A percentile compares a stretch with the other conserved stretches of the same genome.
These are phyloP conservation scores for Petaurus breviceps DNA, from an alignment of 2,113 vertebrate species.

Conservation along the genomic window DNA sequence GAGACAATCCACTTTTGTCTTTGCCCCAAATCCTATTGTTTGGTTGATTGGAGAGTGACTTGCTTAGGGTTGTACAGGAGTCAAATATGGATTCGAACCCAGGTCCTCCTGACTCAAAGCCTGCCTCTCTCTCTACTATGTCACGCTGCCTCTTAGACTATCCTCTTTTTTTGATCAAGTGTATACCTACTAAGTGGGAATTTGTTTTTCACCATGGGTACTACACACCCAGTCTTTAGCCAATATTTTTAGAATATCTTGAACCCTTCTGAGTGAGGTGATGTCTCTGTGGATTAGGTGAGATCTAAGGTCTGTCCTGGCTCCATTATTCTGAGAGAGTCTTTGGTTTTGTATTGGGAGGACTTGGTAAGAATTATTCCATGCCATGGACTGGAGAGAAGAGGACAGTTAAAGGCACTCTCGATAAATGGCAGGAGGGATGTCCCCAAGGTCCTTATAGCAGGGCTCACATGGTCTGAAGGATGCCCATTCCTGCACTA, in stretches of 20 bases:
- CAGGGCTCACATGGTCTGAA: neutral
- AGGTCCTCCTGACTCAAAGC: neutral
- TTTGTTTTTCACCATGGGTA: neutral
- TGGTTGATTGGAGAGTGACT: neutral
- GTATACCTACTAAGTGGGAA: neutral
- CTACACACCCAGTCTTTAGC: neutral
- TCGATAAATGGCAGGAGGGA: neutral
- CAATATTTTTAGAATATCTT: neutral
- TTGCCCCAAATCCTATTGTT: neutral
- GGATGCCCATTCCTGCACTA: conserved; percentile 9
- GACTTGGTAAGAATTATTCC: neutral
- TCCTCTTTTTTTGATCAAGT: neutral
- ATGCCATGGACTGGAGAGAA: neutral
- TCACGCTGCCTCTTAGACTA: neutral
- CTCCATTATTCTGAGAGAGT: neutral
- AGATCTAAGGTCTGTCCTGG: neutral
- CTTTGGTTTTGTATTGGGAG: conserved; percentile 6
- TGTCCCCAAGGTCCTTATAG: neutral
- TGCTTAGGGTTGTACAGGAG: neutral
- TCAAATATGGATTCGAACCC: neutral
- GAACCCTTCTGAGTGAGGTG: neutral
- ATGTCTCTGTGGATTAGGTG: neutral
- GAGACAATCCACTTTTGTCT: neutral
- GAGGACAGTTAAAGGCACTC: neutral
- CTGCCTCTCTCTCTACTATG: too few species aligned